Evolutionary conservation across 1,140 invertebrate genomes (phyloP).

Genomic region (Andricus grossulariae): DNA sequence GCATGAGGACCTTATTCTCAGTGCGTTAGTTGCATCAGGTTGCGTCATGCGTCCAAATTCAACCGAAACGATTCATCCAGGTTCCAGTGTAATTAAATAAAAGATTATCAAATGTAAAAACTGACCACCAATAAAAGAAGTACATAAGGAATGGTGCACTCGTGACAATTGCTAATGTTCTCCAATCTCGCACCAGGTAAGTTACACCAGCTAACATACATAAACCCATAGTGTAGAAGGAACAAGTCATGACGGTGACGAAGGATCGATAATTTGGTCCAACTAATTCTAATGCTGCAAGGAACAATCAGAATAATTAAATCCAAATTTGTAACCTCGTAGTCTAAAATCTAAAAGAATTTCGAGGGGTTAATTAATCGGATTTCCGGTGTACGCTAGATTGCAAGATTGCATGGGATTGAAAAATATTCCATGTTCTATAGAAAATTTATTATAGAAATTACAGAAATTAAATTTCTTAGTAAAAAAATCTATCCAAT

Average conservation of each 20-base stretch:
- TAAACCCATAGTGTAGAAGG: conserved; percentile 91
- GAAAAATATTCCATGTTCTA: not conserved
- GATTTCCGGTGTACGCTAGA: too few relatives aligned
- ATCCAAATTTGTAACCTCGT: not conserved
- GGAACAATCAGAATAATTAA: not conserved
- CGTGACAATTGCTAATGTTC: conserved; percentile 84
- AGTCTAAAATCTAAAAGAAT: not conserved
- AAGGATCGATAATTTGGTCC: conserved; percentile 93
- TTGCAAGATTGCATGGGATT: too few relatives aligned
- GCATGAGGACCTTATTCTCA: too few relatives aligned
- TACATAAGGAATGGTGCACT: conserved; percentile 90
- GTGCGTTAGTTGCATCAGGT: not conserved
- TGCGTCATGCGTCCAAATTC: too few relatives aligned
- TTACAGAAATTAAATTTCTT: too few relatives aligned
- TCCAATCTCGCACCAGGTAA: conserved; percentile 90
- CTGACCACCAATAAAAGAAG: conserved; percentile 87
- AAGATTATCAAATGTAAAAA: conserved; percentile 28
- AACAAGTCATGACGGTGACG: conserved; percentile 92
- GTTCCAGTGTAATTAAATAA: too few relatives aligned
- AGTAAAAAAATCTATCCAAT: too few relatives aligned
- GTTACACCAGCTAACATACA: conserved; percentile 88
- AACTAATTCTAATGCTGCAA: conserved; percentile 90
- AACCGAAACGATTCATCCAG: too few relatives aligned
- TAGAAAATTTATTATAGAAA: not conserved
- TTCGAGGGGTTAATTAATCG: too few relatives aligned